Percentiles rank a stretch among this genome's conserved stretches.
Evolutionary conservation across 2,797 vertebrate species (phyloP).

Genomic region (Astyanax mexicanus): DNA sequence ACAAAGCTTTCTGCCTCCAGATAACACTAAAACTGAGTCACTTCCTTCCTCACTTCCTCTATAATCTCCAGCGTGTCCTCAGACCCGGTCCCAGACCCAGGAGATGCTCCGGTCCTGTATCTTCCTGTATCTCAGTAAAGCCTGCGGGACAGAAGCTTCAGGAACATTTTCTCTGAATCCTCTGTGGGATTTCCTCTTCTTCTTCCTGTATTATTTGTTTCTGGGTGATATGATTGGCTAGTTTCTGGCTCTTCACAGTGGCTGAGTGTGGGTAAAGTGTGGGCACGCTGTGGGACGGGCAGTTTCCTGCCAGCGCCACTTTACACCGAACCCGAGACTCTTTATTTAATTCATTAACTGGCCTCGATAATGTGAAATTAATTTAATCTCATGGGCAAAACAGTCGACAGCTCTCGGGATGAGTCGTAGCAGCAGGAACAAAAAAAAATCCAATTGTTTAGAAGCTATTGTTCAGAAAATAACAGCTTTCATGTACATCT

Average conservation of each 20-base stretch:
- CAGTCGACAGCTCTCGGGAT: neutral
- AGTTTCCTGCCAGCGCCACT: slow-evolving; percentile 37
- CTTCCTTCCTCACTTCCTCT: neutral
- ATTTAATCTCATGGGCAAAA: slow-evolving; percentile 21
- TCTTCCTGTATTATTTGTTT: no score
- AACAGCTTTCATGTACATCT: no score
- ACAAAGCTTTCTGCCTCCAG: neutral
- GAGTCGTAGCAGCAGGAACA: neutral
- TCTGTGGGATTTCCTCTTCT: slow-evolving; percentile 36
- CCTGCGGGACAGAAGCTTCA: slow-evolving; percentile 8
- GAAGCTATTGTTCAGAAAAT: no score
- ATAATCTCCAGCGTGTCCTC: neutral
- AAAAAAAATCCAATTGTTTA: no score
- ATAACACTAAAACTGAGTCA: neutral
- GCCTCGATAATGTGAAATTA: slow-evolving; percentile 31
- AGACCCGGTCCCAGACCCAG: neutral
- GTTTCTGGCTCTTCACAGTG: slow-evolving; percentile 12
- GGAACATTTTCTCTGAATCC: slow-evolving; percentile 1
- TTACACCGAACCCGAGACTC: slow-evolving; percentile 33
- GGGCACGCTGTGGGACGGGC: slow-evolving; percentile 44
- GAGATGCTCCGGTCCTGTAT: neutral
- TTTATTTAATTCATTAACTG: slow-evolving; percentile 55
- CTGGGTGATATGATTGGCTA: slow-evolving; percentile 35
- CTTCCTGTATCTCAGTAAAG: slow-evolving; percentile 2
- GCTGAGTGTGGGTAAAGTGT: slow-evolving; percentile 32